Base-by-base conservation (phyloP, 2,888 invertebrate genomes). In the Eupeodes luniger region DNA sequence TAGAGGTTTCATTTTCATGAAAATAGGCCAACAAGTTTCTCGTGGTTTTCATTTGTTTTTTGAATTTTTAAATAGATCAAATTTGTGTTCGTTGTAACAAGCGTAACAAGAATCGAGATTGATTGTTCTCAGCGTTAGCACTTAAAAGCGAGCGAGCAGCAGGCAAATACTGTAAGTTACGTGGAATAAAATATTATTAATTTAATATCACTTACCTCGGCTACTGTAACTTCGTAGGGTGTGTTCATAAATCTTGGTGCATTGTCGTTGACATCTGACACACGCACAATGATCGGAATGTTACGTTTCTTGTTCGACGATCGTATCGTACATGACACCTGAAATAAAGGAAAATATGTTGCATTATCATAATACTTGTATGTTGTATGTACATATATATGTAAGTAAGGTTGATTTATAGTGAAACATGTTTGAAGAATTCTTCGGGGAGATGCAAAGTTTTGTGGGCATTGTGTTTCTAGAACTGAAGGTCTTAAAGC, bases 221-320 rank as follows among this genome's bases (percentile, higher is more conserved):
- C 96, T 90, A 98, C 96, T 88, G 95, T 96, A 81, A 97, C 96
- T 93, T 96, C 96, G 93, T 98, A 98, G 66, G 98, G 97, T 84
- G 96, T 96, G 92, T 96, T 96, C 92, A 96, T 95, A 94, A 98
- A 98, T 91, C 96, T 95, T 44, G 98, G 98, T 75, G 96, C 96
- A 94, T 98, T 98, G 94, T 98, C 98, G 92, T 98, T 98, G 92
- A 98, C 96, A 94, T 98, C 98, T 53, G 97, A 97, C 91, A 98
- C 97, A 94, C 98, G 95, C 90, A 98, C 97, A 92, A 98, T 97
- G 91, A 98, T 96, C 80, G 98, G 98, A 93, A 98, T 97, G 89
- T 96, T 97, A 90, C 97, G 95, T 93, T 96, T 96, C 93, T 97
- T 97, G 93, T 96, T 96, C 62, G 97, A 96, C 72, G 96, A 95